Base-by-base conservation (phyloP, 2,888 invertebrate species). In the Hololepta plana region DNA sequence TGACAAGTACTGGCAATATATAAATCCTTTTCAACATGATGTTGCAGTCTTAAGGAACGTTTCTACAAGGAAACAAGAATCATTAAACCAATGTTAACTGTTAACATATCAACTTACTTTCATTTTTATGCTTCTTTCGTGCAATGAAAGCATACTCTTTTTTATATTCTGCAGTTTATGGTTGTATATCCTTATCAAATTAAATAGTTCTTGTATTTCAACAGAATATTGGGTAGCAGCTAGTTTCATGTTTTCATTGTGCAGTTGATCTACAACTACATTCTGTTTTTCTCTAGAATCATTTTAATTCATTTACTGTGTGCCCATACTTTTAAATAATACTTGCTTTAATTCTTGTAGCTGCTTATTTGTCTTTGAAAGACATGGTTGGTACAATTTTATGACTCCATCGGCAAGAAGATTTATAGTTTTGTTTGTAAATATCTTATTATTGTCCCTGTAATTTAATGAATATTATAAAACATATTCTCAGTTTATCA, bases 281-380 rank as follows among this genome's bases (percentile, higher is more conserved):
- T 30, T 32, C 31, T 44, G 44, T 27, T 45, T 43, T 9, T 31
- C 35, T 14, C 43, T 37, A 37, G 27, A 33, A 34, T 30, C 22
- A 17, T 21, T n/a, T 14, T 12, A 17, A 12, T 8, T 22, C 9
- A 15, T n/a, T n/a, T 26, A 15, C n/a, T 15, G 19, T 8, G 7
- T 12, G 11, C 2, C 21, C 17, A 23, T 9, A 17, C 9, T n/a
- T n/a, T n/a, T n/a, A n/a, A n/a, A n/a, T n/a, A n/a, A n/a, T 24
- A 28, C 46, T 46, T 47, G 59, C 59, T 47, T 53, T 35, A 59
- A 38, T 40, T 59, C 58, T 5, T 38, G 36, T 9, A 59, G 39
- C 38, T 58, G 55, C 15, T 46, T 43, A 32, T 49, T 45, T n/a
- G n/a, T n/a, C n/a, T n/a, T n/a, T n/a, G n/a, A n/a, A n/a, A n/a